Percentiles rank a stretch among this genome's conserved stretches.
These are phyloP conservation scores for Cepaea nemoralis DNA, from an alignment of 1,140 invertebrate species.

Conservation along the genomic window DNA sequence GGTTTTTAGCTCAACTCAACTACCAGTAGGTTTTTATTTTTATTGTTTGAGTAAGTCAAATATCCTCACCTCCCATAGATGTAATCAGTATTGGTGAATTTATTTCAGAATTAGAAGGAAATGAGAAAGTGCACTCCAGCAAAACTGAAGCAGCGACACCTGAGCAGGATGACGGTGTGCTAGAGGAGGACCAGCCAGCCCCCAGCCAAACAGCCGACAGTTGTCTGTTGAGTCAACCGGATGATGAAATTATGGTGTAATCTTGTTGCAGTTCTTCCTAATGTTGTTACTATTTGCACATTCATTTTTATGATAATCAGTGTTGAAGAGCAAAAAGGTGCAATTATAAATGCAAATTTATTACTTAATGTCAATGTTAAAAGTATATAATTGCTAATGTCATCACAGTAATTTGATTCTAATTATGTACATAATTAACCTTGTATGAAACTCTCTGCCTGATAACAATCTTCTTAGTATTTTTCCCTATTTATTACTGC, in stretches of 20 bases:
- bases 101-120: background rate
- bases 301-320: background rate
- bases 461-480: background rate
- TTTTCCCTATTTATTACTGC: background rate
- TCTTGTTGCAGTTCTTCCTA: background rate
- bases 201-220: background rate
- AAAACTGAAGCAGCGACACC: background rate
- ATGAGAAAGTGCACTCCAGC: background rate
- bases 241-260: conserved; percentile 14
- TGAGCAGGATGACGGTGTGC: background rate
- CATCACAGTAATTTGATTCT: no score
- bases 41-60: no score
- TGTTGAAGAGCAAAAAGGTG: conserved; percentile 4
- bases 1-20: no score
- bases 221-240: background rate
- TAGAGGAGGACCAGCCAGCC: background rate
- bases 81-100: no score
- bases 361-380: background rate
- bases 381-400: background rate
- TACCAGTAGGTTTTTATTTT: no score
- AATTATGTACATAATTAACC: background rate
- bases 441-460: background rate
- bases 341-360: background rate
- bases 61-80: no score
- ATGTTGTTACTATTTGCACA: background rate